These are phyloP conservation scores for Morphnarchus princeps DNA, from an alignment of 2,113 vertebrate genomes.

Conservation along the genomic window DNA sequence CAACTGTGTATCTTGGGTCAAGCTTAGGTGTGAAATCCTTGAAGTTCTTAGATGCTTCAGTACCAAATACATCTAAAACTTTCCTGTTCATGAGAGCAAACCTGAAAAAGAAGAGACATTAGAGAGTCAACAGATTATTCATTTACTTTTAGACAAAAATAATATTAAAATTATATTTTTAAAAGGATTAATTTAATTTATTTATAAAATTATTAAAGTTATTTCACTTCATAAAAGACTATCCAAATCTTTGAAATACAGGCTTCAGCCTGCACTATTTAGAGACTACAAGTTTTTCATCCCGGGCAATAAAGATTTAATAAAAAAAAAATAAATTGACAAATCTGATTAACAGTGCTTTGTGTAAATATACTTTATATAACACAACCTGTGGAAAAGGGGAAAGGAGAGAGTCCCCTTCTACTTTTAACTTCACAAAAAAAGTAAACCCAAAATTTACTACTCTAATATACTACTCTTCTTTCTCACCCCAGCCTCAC, in stretches of 20 bases:
- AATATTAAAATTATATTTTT: background rate
- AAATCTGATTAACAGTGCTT: background rate
- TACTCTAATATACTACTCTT: background rate
- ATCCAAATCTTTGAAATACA: background rate
- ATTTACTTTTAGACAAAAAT: background rate
- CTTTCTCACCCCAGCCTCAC: background rate
- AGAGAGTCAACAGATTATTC: background rate
- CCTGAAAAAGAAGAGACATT: conserved; percentile 65
- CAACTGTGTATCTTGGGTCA: conserved; percentile 82
- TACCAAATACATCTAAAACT: conserved; percentile 90
- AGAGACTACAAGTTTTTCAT: background rate
- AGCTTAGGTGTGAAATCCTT: conserved; percentile 85
- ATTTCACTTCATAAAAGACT: background rate
- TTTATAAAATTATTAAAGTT: background rate
- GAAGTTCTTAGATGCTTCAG: conserved; percentile 89
- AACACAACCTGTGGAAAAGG: background rate
- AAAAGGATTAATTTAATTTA: background rate
- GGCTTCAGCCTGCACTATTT: background rate
- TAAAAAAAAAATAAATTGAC: background rate
- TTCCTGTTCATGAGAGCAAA: conserved; percentile 94
- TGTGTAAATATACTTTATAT: background rate
- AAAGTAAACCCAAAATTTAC: background rate
- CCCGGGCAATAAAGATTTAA: background rate
- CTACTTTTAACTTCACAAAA: background rate
- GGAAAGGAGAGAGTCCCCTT: background rate